Evolutionary conservation across 2,888 invertebrate genomes (phyloP).

Genomic region (Stegana nigrithorax): DNA sequence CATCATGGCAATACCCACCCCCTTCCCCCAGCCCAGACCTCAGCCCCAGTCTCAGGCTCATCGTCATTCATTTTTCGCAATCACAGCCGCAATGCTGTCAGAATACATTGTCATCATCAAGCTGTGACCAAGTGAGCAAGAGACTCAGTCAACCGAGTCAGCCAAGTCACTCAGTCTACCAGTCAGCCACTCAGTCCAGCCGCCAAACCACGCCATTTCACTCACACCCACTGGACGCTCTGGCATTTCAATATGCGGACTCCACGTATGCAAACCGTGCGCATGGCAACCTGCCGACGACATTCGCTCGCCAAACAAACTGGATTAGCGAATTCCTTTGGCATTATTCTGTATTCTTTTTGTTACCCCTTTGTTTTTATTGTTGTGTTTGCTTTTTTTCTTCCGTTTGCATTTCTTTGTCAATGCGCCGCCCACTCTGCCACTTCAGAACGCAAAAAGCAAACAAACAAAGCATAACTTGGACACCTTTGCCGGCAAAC

Average conservation of each 20-base stretch:
- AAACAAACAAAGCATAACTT: conserved; percentile 17
- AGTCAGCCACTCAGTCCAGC: too few species aligned
- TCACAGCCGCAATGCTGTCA: conserved; percentile 56
- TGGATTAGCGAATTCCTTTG: conserved; percentile 57
- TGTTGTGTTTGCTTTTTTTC: too few species aligned
- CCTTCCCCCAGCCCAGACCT: too few species aligned
- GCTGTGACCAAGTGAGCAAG: conserved; percentile 27
- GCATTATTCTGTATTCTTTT: conserved; percentile 31
- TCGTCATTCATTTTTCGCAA: conserved; percentile 60
- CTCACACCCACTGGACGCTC: conserved; percentile 22
- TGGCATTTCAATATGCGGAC: too few species aligned
- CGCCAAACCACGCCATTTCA: too few species aligned
- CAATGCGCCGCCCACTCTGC: neutral
- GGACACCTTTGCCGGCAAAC: conserved; percentile 45
- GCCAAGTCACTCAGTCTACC: neutral
- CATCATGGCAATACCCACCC: too few species aligned
- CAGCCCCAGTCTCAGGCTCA: conserved; percentile 41
- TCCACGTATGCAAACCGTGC: neutral
- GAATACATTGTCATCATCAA: conserved; percentile 57
- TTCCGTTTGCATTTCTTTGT: too few species aligned
- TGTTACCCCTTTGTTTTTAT: too few species aligned
- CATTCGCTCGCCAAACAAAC: neutral
- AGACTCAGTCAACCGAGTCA: conserved; percentile 9
- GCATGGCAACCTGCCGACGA: too few species aligned
- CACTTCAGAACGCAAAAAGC: conserved; percentile 21